Base-by-base conservation (phyloP, 53 echinoderm and acorn worm species). In the Astropecten irregularis region DNA sequence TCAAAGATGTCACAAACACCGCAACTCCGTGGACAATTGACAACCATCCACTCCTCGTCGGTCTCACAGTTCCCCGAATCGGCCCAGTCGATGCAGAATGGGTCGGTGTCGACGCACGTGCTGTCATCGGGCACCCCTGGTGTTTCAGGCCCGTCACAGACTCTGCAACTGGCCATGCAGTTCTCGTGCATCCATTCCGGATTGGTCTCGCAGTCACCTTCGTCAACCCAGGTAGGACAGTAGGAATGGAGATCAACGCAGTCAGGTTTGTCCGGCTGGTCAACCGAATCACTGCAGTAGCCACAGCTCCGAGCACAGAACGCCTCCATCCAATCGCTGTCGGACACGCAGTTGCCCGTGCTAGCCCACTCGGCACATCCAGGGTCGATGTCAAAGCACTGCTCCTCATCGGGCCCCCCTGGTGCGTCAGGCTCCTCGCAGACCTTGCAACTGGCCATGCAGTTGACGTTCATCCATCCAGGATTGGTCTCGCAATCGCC, bases 161-260 rank as follows among this genome's bases (percentile, higher is more conserved):
- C 52, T 31, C 87, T 27, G 37, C 95, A 95, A 28, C 92, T 86
- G 71, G 73, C 21, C 62, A 46, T 65, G 52, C 95, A 95, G 70
- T 95, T 88, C 14, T 86, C 81, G 31, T 51, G 20, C 95, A 95
- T 95, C 74, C 83, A 95, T 9, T 42, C 52, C 0, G 92, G 95
- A 55, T 92, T 95, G 28, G 61, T 52, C 28, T 88, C 76, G 40
- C 95, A 95, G 29, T 95, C 95, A 0, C 95, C 95, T 14, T 88
- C 64, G 20, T 44, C 60, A 5, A 92, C 92, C 95, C 95, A 95
- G 48, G 58, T 85, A 20, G 79, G 74, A 22, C 95, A 95, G 34
- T 84, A 46, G 5, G 55, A 44, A 46, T 95, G 72, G 2, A 15
- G 2, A 40, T 95, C 95, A 7, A 27, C 69, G 50, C 95, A 95